A percentile compares a stretch with the other conserved stretches of the same genome.
phyloP scores from a whole-genome alignment of 1,140 invertebrate species.

The Tyrophagus putrescentiae region DNA sequence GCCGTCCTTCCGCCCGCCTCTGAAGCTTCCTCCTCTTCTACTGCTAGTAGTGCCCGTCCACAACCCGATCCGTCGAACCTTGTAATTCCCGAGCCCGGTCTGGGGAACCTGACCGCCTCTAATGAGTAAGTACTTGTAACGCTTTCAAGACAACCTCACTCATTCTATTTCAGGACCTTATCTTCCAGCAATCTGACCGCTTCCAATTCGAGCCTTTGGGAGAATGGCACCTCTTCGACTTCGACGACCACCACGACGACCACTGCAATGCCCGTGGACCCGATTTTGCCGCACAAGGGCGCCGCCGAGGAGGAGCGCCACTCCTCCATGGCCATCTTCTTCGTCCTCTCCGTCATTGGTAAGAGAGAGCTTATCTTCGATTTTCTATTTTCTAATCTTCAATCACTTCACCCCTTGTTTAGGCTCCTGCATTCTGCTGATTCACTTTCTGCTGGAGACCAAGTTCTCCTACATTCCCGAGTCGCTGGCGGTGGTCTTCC shows the following conservation, averaged over 20 bases:
- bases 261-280: conserved; percentile 34
- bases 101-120: neutral
- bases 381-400: conserved; percentile 12
- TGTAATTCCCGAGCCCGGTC: neutral
- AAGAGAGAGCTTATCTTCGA: no score
- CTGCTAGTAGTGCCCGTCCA: neutral
- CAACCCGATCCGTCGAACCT: neutral
- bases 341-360: conserved; percentile 75
- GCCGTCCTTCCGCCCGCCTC: no score
- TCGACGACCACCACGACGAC: neutral
- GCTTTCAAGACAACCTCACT: no score
- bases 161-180: no score
- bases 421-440: conserved; percentile 77
- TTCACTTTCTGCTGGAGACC: conserved; percentile 83
- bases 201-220: neutral
- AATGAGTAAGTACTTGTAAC: neutral
- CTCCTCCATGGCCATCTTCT: conserved; percentile 90
- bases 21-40: neutral
- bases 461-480: conserved; percentile 93
- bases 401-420: conserved; percentile 24
- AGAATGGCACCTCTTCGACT: neutral
- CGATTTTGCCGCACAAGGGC: conserved; percentile 62
- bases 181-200: neutral
- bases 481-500: conserved; percentile 87
- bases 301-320: conserved; percentile 87